Evolutionary conservation across 2,888 invertebrate species (phyloP), one percentile per base, ranked within the genome.

Genomic region (Tetragnatha montana): DNA sequence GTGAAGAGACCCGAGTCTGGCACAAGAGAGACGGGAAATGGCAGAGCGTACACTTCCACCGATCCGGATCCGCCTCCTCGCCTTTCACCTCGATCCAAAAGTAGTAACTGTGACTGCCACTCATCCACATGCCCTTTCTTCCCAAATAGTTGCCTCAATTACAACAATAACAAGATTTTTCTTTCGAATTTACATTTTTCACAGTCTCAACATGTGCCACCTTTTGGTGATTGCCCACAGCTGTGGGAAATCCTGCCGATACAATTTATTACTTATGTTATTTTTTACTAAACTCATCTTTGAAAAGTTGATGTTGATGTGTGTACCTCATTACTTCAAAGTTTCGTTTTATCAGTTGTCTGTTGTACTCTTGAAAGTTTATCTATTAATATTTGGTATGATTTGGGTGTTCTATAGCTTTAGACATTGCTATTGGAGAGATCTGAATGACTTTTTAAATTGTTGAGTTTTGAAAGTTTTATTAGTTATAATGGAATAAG

Each of bases 31-130:
- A 98, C 94, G 97, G 96, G 95, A 98, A 98, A 95, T 99, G 99
- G 99, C 97, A 98, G 94, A 99, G 99, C 94, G 98, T 99, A 93
- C 99, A 99, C 95, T 98, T 98, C 94, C 99, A 99, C 95, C 97
- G 99, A 94, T 98, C 98, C 10, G 90, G 87, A 3, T 91, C 91
- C 51, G 84, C 84, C 14, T 90, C 91, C 6, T 91, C 91, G 7
- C 91, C 87, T 71, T 91, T 91, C 75, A 81, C 89, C 19, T 79
- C 89, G 14, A 69, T 86, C 51, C 91, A 89, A 68, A 91, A 89
- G 75, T 35, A 35, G 35, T 91, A 91, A 79, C 69, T n/a, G 10
- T 21, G 60, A 47, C 73, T n/a, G 21, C n/a, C n/a, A 47, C 19
- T n/a, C 50, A 35, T 35, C 22, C 14, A 68, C n/a, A 35, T 49